These are phyloP conservation scores for Muntiacus reevesi DNA, from an alignment of 2,113 vertebrate genomes.

Conservation along the genomic window DNA sequence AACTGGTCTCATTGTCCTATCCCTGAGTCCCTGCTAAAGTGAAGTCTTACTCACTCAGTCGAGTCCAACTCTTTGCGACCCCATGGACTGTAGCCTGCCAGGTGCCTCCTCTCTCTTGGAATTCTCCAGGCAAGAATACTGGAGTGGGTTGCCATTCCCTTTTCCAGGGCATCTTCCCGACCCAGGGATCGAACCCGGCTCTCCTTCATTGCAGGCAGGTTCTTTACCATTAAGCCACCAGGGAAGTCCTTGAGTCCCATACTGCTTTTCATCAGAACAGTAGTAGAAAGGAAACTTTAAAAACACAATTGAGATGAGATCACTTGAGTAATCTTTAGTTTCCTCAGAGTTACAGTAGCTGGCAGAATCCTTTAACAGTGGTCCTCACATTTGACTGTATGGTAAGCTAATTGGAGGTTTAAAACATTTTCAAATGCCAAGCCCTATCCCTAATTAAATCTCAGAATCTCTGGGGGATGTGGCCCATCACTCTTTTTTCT, in stretches of 20 bases:
- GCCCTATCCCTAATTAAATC: neutral
- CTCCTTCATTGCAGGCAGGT: neutral
- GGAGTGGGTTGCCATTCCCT: neutral
- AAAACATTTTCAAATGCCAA: neutral
- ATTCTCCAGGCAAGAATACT: neutral
- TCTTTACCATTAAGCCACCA: neutral
- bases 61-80: fast-evolving
- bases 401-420: neutral
- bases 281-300: neutral
- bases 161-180: neutral
- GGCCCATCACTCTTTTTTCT: neutral
- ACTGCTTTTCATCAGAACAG: neutral
- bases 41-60: neutral
- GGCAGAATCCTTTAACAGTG: neutral
- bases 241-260: neutral
- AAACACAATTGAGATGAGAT: neutral
- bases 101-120: neutral
- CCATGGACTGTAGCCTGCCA: neutral
- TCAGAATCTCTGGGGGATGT: neutral
- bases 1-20: neutral
- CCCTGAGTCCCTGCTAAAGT: neutral
- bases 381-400: neutral
- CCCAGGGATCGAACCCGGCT: fast-evolving
- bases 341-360: neutral
- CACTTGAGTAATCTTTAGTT: neutral